A percentile compares a stretch with the other conserved stretches of the same genome.
Evolutionary conservation across 2,888 invertebrate species (phyloP).

Genomic region (Agelastica alni): DNA sequence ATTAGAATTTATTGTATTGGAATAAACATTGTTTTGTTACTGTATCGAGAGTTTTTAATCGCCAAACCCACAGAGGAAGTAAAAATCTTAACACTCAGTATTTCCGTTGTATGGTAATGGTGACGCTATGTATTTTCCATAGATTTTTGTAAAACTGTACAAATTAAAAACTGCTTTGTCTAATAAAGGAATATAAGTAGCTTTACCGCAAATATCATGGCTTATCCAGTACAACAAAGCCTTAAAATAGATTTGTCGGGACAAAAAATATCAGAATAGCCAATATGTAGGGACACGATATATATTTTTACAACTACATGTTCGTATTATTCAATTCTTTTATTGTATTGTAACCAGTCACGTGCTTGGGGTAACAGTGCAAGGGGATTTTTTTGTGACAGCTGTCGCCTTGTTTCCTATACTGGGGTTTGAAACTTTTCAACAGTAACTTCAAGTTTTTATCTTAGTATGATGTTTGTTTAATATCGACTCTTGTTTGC

Average conservation of each 20-base stretch:
- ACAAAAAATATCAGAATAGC: slow-evolving; percentile 1
- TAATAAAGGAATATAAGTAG: too few species aligned
- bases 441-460: slow-evolving; percentile 17
- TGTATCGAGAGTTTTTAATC: too few species aligned
- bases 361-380: slow-evolving; percentile 12
- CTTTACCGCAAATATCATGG: not conserved
- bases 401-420: slow-evolving; percentile 16
- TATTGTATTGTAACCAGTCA: slow-evolving; percentile 20
- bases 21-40: too few species aligned
- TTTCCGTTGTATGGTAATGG: too few species aligned
- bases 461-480: slow-evolving; percentile 9
- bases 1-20: too few species aligned
- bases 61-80: too few species aligned
- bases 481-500: not conserved
- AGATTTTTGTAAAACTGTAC: too few species aligned
- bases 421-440: slow-evolving; percentile 10
- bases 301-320: slow-evolving; percentile 9
- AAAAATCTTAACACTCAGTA: too few species aligned
- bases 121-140: too few species aligned
- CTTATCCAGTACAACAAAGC: slow-evolving; percentile 1
- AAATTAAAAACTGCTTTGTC: too few species aligned
- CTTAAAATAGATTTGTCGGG: slow-evolving; percentile 1
- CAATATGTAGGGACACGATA: slow-evolving; percentile 17
- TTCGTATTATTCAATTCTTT: slow-evolving; percentile 8
- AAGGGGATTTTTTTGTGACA: slow-evolving; percentile 25